Conservation (phyloP, 2,888 invertebrate genomes). For the Chymomyza caudatula region DNA sequence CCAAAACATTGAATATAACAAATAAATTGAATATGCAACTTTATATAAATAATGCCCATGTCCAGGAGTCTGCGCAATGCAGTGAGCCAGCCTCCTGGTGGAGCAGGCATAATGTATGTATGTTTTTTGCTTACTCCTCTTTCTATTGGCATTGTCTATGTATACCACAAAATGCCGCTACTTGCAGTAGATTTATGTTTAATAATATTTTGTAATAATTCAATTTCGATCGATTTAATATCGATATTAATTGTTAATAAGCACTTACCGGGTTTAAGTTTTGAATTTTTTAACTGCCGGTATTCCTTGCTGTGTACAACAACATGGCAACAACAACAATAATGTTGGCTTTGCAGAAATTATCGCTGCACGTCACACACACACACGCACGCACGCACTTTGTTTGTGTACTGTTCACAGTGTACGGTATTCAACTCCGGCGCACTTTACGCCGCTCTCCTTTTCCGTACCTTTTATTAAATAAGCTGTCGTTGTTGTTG, state of each 20-base stretch:
- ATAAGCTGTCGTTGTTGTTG: neutral
- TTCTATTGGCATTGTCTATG: slow-evolving; percentile 15
- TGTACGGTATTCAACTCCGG: slow-evolving; percentile 53
- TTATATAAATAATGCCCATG: neutral
- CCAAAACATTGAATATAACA: neutral
- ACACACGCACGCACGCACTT: neutral
- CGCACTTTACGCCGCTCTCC: slow-evolving; percentile 37
- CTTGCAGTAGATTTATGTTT: neutral
- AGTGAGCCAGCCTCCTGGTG: neutral
- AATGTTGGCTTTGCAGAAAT: neutral
- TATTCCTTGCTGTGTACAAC: neutral
- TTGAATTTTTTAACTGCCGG: neutral
- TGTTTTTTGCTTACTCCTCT: neutral
- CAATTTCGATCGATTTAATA: no score
- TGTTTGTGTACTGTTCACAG: slow-evolving; percentile 38
- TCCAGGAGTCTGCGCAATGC: neutral
- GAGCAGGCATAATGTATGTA: neutral
- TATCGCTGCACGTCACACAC: neutral
- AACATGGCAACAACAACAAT: neutral
- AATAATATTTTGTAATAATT: neutral
- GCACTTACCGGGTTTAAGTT: neutral
- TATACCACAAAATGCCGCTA: neutral
- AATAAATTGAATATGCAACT: neutral
- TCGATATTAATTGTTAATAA: neutral
- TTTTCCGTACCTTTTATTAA: slow-evolving; percentile 8